Evolutionary conservation across 2,797 vertebrate genomes (phyloP).

Genomic region (Nannoperca obscura): DNA sequence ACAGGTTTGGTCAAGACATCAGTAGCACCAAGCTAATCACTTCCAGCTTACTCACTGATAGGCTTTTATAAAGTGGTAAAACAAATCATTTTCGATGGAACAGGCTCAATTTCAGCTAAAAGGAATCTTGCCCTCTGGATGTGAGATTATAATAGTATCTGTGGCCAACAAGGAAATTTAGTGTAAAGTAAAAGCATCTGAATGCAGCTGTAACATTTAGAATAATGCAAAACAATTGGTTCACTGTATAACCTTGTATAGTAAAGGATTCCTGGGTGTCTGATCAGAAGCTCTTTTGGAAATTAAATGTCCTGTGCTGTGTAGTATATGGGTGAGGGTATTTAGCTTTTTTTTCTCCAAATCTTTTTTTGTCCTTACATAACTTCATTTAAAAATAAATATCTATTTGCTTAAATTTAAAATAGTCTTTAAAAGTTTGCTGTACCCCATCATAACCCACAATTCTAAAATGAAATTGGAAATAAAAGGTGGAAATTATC

Average conservation of each 20-base stretch:
- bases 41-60: conserved; percentile 53
- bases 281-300: conserved; percentile 35
- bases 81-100: conserved; percentile 42
- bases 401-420: conserved; percentile 80
- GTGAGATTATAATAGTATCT: conserved; percentile 38
- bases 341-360: conserved; percentile 60
- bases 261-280: conserved; percentile 39
- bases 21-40: conserved; percentile 64
- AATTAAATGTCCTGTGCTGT: conserved; percentile 46
- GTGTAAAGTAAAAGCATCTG: conserved; percentile 34
- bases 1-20: conserved; percentile 72
- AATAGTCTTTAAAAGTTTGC: conserved; percentile 78
- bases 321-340: conserved; percentile 64
- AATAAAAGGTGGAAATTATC: conserved; percentile 63
- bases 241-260: conserved; percentile 35
- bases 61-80: conserved; percentile 48
- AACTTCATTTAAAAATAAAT: conserved; percentile 89
- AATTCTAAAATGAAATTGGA: conserved; percentile 74
- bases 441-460: conserved; percentile 74
- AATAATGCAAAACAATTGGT: conserved; percentile 43
- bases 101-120: conserved; percentile 46
- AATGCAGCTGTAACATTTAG: conserved; percentile 51
- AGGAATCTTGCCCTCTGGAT: conserved; percentile 39
- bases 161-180: conserved; percentile 34
- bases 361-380: conserved; percentile 71